phyloP scores from a whole-genome alignment of 30 jellyfish, hydroid and myxozoan genomes.

The Turritopsis dohrnii region DNA sequence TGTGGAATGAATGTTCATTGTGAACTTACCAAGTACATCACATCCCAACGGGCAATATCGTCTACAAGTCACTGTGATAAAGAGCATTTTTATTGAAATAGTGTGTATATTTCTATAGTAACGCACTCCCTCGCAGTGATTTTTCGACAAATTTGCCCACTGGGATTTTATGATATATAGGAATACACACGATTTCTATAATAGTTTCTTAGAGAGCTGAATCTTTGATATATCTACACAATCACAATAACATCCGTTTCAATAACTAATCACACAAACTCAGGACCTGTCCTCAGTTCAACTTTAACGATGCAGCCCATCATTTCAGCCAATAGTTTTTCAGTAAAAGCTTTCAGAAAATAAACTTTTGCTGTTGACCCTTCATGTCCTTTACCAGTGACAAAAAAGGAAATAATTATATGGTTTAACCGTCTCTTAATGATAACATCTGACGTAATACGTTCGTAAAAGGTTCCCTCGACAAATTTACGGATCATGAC shows the following conservation, averaged over 20 bases:
- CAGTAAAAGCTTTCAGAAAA: slow-evolving; percentile 67
- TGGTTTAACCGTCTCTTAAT: slow-evolving; percentile 76
- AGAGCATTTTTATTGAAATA: too few relatives aligned
- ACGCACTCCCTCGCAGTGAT: too few relatives aligned
- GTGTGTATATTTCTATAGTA: too few relatives aligned
- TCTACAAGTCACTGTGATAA: too few relatives aligned
- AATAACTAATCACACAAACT: slow-evolving; percentile 20
- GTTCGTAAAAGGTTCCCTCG: slow-evolving; percentile 89
- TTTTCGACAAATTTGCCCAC: too few relatives aligned
- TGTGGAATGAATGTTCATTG: too few relatives aligned
- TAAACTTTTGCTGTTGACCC: slow-evolving; percentile 57
- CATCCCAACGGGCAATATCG: too few relatives aligned
- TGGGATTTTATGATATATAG: too few relatives aligned
- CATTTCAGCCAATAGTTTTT: slow-evolving; percentile 58
- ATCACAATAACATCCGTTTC: background rate
- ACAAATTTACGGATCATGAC: slow-evolving; percentile 71
- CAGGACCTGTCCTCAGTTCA: slow-evolving; percentile 85
- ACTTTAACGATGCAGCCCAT: slow-evolving; percentile 78
- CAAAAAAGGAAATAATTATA: slow-evolving; percentile 62
- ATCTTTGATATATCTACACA: too few relatives aligned
- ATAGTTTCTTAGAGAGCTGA: too few relatives aligned
- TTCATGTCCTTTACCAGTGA: slow-evolving; percentile 59
- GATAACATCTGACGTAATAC: slow-evolving; percentile 58
- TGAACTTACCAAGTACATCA: too few relatives aligned
- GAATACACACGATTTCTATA: too few relatives aligned